Evolutionary conservation across 1,140 invertebrate genomes (phyloP).

Genomic region (Drosophila fuyamai): DNA sequence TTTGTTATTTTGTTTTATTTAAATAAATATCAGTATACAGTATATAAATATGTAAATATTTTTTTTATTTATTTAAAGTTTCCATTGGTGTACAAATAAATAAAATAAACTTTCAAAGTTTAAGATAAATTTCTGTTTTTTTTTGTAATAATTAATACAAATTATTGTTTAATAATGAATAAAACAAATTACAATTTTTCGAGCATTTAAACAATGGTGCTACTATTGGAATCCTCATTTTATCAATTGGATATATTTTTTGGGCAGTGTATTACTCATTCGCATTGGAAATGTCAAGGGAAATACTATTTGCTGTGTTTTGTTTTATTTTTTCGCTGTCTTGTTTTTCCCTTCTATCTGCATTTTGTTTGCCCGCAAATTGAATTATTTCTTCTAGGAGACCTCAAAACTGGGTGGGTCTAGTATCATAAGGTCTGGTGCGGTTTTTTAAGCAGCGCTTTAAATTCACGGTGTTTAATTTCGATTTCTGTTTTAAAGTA

Average conservation of each 20-base stretch:
- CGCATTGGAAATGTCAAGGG: neutral
- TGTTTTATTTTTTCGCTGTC: constrained; percentile 21
- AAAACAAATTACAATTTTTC: no score
- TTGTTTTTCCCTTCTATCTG: constrained; percentile 39
- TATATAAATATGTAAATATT: no score
- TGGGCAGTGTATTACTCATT: constrained; percentile 14
- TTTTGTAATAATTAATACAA: no score
- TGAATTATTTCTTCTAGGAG: constrained; percentile 62
- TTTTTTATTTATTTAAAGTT: no score
- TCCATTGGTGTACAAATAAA: no score
- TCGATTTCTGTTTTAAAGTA: constrained; percentile 23
- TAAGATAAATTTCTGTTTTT: no score
- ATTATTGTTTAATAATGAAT: no score
- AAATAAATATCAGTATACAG: no score
- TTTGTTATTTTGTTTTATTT: no score
- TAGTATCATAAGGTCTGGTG: constrained; percentile 24
- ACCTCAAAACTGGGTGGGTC: constrained; percentile 10
- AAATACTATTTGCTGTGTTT: constrained; percentile 21
- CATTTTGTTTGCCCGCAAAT: constrained; percentile 66
- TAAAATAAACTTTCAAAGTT: no score
- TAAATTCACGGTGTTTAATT: constrained; percentile 6
- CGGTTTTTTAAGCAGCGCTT: constrained; percentile 19
- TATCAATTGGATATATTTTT: no score
- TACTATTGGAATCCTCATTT: no score
- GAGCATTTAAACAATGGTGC: neutral